Evolutionary conservation across 1,140 invertebrate genomes (phyloP), one percentile per base, ranked within the genome.

Genomic region (Fopius arisanus): DNA sequence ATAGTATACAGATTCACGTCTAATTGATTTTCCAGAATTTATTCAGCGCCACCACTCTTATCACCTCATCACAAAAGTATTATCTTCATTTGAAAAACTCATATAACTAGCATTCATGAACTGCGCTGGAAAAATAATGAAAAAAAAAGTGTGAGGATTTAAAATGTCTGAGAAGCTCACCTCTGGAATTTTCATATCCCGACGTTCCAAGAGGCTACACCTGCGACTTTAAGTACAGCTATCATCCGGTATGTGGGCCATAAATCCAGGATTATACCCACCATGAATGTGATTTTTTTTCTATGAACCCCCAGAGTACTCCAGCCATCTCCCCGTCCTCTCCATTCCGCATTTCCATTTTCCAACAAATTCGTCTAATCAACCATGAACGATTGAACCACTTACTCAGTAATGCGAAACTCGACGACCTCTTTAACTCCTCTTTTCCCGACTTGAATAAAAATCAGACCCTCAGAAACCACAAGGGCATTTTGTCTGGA

Each of bases 191-290:
- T 48, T 48, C 43, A 48, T 48, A 48, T 48, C 16, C 16, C 43
- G 7, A 48, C 43, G n/a, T 40, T 63, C 54, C 29, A n/a, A 37
- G 33, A 28, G 59, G 48, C 67, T 54, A 73, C 72, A 67, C 72
- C 67, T 72, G 72, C 70, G 41, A 54, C 54, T 67, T 69, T 73
- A 73, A 76, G 71, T 70, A 68, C 62, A 76, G 59, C 59, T 76
- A 76, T 76, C 62, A 68, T 43, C 69, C 26, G 67, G 40, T 68
- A 40, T 33, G 62, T 54, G 37, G 67, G 14, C 62, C 75, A 76
- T 76, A 76, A 76, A 76, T 76, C 48, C 26, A 41, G 43, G 69
- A 72, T 72, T 68, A 70, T 62, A 43, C 33, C 43, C 43, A 16
- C 43, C 40, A 31, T 73, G 41, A 76, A 76, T 70, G 67, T 66